Base-by-base conservation (phyloP, 2,797 vertebrate species). In the Spinus pinus region DNA sequence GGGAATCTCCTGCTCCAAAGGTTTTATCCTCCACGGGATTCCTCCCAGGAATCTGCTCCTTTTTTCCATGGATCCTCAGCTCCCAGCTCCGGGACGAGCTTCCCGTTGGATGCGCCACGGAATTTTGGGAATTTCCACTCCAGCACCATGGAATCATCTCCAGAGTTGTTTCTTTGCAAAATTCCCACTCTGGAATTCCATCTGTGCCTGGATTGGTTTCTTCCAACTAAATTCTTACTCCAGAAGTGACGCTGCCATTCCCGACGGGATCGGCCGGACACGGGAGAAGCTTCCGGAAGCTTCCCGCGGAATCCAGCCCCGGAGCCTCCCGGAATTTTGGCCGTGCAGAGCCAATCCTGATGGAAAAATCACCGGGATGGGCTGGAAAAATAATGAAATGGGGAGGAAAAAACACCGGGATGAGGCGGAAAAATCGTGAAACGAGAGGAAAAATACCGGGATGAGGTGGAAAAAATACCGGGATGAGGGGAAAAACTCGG, bases 381-480 rank as follows among this genome's bases (percentile, higher is more conserved):
- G 7, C 7, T 6, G 25, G 46, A 67, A 67, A 35, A 35, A 62
- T 6, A 8, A 7, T 4, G 19, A 14, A 25, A 70, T 6, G 25
- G 35, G 6, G 10, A 50, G 27, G 60, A 37, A 19, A 77, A 77
- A 62, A 24, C 9, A 9, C 2, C 0, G 14, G 20, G 11, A 51
- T 22, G 33, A 12, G 14, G 7, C 2, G 18, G n/a, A 33, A 49
- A 66, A 66, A 49, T 5, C 7, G 28, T 11, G 27, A 51, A 51
- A 51, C 11, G 27, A 17, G 28, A 19, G 51, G 20, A 37, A 67
- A 62, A 61, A 31, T 4, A 42, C 7, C 5, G 20, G 64, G 35
- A 31, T 24, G 46, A 6, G 64, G 7, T 14, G 1, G 4, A 18
- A 17, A 35, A 77, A 14, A n/a, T 5, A 5, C 3, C 0, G 19